phyloP scores from a whole-genome alignment of 1,140 invertebrate species.

The Pseudomyrmex dendroicus region DNA sequence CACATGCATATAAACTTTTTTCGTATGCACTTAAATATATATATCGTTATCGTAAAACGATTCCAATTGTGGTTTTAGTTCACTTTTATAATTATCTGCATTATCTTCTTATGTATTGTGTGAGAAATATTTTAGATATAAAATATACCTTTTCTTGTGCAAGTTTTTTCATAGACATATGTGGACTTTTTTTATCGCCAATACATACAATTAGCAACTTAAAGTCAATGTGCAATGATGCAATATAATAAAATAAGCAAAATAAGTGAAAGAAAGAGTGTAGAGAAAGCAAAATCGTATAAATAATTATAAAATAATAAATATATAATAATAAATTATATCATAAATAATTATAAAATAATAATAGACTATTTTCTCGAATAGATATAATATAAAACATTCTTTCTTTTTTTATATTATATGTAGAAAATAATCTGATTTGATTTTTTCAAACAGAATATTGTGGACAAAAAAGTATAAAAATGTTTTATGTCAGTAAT shows the following conservation, averaged over 20 bases:
- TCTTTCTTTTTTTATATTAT: not conserved
- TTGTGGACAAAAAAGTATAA: too few relatives aligned
- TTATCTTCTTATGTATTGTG: conserved; percentile 6
- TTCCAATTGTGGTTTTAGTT: conserved; percentile 9
- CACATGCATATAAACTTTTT: conserved; percentile 1
- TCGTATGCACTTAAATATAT: not conserved
- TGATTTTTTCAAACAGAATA: too few relatives aligned
- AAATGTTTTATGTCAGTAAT: conserved; percentile 48
- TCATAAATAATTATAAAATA: conserved; percentile 40
- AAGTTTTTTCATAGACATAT: not conserved
- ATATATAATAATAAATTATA: too few relatives aligned
- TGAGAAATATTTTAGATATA: too few relatives aligned
- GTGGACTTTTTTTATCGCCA: not conserved
- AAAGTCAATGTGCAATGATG: conserved; percentile 48
- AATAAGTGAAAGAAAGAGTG: conserved; percentile 45
- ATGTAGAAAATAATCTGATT: not conserved
- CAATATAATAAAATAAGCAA: conserved; percentile 54
- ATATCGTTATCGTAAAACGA: conserved; percentile 3
- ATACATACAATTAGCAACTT: not conserved
- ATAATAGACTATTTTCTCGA: conserved; percentile 1
- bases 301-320: conserved; percentile 26
- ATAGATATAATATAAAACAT: not conserved
- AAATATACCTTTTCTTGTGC: not conserved
- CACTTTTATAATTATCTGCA: conserved; percentile 4
- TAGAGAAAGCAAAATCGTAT: conserved; percentile 47